Evolutionary conservation across 2,113 vertebrate genomes (phyloP).

Genomic region (Eupsittula cactorum): DNA sequence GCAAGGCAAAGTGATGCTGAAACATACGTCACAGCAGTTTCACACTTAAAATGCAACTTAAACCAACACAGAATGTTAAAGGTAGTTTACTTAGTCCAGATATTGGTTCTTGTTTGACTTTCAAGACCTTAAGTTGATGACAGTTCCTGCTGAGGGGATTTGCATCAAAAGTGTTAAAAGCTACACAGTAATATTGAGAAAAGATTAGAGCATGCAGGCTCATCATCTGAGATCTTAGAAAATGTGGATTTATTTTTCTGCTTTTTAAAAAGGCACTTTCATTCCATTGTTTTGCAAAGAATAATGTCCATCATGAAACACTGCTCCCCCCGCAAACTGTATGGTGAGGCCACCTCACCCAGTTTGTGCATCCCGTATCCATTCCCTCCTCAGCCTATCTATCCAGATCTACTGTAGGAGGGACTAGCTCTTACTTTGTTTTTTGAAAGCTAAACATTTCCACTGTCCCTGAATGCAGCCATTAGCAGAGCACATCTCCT

Average conservation of each 20-base stretch:
- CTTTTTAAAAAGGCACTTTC: neutral
- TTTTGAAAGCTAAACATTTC: conserved; percentile 46
- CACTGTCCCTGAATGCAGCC: neutral
- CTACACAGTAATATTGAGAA: neutral
- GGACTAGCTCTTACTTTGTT: neutral
- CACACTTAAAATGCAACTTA: neutral
- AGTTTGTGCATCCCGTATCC: neutral
- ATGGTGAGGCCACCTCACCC: neutral
- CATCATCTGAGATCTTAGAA: neutral
- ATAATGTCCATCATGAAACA: neutral
- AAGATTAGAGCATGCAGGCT: neutral
- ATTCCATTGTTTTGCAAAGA: neutral
- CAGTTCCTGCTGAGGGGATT: neutral
- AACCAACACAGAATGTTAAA: neutral
- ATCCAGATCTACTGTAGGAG: neutral
- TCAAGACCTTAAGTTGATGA: neutral
- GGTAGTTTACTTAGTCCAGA: neutral
- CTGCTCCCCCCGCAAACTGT: neutral
- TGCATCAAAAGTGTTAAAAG: neutral
- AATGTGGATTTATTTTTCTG: neutral
- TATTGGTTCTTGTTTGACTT: neutral
- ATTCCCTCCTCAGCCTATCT: neutral
- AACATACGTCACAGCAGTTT: neutral
- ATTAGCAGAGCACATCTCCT: neutral
- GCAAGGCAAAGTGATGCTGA: neutral